Conservation (phyloP, 2,797 vertebrate genomes). For the Halcyon badia region DNA sequence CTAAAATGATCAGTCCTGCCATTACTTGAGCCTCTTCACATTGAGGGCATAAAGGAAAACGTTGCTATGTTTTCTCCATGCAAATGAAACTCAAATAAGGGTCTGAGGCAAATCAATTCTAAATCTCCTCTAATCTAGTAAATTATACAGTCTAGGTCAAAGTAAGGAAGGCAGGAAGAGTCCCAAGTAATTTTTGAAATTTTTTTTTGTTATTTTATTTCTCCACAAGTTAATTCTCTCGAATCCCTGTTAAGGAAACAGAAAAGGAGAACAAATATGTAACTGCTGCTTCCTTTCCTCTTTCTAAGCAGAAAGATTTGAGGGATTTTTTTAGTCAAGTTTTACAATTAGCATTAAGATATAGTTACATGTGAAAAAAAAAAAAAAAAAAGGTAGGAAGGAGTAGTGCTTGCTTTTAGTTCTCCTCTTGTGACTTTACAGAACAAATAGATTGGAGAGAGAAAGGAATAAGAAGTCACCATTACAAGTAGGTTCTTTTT, state of each 20-base stretch:
- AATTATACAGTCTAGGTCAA: background rate
- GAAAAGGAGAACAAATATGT: background rate
- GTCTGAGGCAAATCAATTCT: background rate
- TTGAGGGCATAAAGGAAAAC: background rate
- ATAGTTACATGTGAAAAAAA: background rate
- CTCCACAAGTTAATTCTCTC: background rate
- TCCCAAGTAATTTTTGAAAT: background rate
- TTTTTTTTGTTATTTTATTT: background rate
- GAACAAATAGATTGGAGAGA: slow-evolving; percentile 20
- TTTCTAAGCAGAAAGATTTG: background rate
- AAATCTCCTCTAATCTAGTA: background rate
- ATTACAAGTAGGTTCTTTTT: background rate
- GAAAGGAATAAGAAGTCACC: background rate
- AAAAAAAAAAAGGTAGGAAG: background rate
- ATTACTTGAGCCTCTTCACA: background rate
- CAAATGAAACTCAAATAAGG: background rate
- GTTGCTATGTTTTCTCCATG: background rate
- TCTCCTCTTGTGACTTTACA: background rate
- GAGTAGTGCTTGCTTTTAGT: background rate
- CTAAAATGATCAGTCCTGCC: background rate
- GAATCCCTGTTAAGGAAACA: background rate
- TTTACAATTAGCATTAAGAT: background rate
- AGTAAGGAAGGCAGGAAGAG: background rate
- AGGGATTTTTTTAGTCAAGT: background rate
- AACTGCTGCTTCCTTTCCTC: background rate